Base-by-base conservation (phyloP, 2,113 vertebrate genomes). In the Podilymbus podiceps region DNA sequence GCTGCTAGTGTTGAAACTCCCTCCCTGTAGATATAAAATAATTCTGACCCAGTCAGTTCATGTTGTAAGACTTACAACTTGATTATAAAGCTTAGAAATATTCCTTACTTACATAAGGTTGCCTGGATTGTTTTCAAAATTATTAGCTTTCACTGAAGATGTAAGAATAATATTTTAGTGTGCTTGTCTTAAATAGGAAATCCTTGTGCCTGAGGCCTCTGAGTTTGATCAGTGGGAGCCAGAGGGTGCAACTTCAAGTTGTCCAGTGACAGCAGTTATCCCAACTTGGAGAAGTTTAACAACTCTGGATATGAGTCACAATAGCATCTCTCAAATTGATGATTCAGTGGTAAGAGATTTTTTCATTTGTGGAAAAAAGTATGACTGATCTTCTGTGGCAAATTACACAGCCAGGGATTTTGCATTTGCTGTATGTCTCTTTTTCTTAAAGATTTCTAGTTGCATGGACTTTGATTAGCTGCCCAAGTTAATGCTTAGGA, bases 211-310 rank as follows among this genome's bases (percentile, higher is more conserved):
- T 2, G 99, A 99, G 97, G 98, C 98, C 12, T 98, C 98, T 1
- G 99, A 99, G 95, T 99, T 99, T 97, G 99, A 99, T 19, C 98
- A 99, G 56, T 99, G 99, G 99, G 99, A 99, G 87, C 98, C 99
- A 23, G 99, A 99, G 97, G 99, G 98, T 66, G 92, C 95, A 33
- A 91, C 98, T 88, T 97, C 98, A 5, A 98, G 92, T 72, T 98
- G 98, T 95, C 98, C 99, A 1, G 99, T 99, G 90, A 99, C 99
- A 2, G 99, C 99, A 4, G 78, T 99, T 82, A 98, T 99, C 71
- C 99, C 99, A 11, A 98, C 98, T 1, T 99, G 99, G 99, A 98
- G 95, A 89, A 98, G 97, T 30, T 97, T 99, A 96, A 99, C 99
- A 31, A 99, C 99, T 6, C 97, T 99, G 87, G 99, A 99, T 98